These are phyloP conservation scores for Diadophis punctatus DNA, from an alignment of 2,113 vertebrate genomes.

Conservation along the genomic window DNA sequence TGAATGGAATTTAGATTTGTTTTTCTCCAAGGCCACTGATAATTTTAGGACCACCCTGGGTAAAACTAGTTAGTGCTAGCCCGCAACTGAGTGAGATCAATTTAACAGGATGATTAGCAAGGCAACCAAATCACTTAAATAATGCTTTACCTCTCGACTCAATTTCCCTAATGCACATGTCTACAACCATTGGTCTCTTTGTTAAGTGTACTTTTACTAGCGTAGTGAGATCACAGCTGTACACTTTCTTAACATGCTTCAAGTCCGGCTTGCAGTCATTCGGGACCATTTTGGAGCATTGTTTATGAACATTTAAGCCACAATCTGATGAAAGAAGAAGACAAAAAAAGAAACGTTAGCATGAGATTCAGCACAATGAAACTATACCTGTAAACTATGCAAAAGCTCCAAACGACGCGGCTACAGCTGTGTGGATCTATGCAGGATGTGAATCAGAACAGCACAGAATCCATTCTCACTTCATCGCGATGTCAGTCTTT, in stretches of 20 bases:
- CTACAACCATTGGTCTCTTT: conserved; percentile 96
- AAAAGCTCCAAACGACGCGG: not conserved
- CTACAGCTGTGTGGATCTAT: accelerated
- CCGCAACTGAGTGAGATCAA: conserved; percentile 30
- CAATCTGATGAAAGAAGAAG: conserved; percentile 75
- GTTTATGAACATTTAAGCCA: conserved; percentile 96
- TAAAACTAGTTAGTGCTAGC: conserved; percentile 33
- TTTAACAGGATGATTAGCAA: conserved; percentile 28
- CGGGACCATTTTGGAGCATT: conserved; percentile 94
- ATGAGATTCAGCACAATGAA: not conserved
- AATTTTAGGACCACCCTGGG: conserved; percentile 17
- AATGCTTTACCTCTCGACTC: conserved; percentile 88
- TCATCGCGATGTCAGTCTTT: not conserved
- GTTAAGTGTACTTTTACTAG: conserved; percentile 95
- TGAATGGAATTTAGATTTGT: conserved; percentile 23
- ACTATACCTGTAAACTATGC: not conserved
- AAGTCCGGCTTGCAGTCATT: conserved; percentile 95
- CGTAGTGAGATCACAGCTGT: conserved; percentile 98
- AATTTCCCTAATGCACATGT: conserved; percentile 98
- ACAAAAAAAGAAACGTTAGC: conserved; percentile 36
- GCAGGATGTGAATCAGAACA: not conserved
- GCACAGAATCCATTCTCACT: not conserved
- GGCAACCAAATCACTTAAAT: conserved; percentile 36
- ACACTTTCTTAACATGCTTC: conserved; percentile 83
- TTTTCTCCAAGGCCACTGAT: conserved; percentile 1